Conservation (phyloP, 2,888 invertebrate genomes). For the Philaethria dido region DNA sequence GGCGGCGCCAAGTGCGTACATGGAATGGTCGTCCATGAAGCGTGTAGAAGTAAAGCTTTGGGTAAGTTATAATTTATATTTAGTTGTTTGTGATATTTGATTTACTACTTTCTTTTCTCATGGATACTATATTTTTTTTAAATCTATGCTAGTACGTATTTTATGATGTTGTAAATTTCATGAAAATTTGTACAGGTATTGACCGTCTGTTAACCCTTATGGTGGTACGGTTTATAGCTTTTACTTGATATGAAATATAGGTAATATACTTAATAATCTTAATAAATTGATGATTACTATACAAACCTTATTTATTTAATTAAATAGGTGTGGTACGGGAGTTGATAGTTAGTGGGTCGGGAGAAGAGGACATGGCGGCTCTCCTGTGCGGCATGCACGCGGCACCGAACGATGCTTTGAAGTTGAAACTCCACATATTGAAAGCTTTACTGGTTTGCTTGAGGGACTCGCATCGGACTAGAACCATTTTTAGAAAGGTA, state of each 20-base stretch:
- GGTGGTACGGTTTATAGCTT: no score
- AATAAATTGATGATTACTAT: constrained; percentile 24
- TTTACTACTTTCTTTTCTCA: no score
- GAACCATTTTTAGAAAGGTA: constrained; percentile 98
- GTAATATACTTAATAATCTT: no score
- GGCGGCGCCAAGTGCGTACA: constrained; percentile 97
- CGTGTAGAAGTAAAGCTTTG: constrained; percentile 92
- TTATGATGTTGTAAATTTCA: no score
- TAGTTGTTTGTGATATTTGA: no score
- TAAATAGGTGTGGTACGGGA: constrained; percentile 95
- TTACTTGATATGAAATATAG: no score
- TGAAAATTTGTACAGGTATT: no score
- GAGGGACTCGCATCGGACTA: constrained; percentile 97
- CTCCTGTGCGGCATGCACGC: constrained; percentile 96
- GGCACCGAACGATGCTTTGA: constrained; percentile 90
- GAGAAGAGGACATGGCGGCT: constrained; percentile 98
- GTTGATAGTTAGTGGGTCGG: constrained; percentile 94
- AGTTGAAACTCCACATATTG: constrained; percentile 95
- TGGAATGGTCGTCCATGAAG: constrained; percentile 91
- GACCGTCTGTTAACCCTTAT: no score
- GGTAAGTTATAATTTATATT: constrained; percentile 68
- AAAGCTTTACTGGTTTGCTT: constrained; percentile 94
- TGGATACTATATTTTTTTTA: no score
- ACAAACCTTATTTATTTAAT: no score
- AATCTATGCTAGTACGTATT: no score